Conservation (phyloP, 2,797 vertebrate genomes). For the Pangasius djambal region DNA sequence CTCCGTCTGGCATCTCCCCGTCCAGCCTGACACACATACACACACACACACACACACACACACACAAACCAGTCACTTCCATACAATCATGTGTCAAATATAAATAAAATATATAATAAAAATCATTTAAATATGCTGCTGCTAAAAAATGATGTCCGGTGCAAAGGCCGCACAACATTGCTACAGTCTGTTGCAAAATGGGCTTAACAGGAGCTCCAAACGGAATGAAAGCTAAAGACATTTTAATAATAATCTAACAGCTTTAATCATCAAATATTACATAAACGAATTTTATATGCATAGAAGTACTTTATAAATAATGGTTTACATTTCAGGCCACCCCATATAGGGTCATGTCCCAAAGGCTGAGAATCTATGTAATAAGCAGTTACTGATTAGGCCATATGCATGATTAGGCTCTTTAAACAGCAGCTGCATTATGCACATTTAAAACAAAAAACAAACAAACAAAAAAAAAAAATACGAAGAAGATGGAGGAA, state of each 20-base stretch:
- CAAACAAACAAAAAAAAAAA: too few relatives aligned
- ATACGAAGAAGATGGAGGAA: not conserved
- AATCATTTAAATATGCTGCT: not conserved
- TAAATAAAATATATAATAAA: not conserved
- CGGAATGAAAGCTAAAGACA: not conserved
- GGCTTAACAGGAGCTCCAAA: not conserved
- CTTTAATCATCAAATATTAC: not conserved
- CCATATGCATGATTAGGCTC: not conserved
- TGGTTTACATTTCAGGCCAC: not conserved
- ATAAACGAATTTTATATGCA: not conserved
- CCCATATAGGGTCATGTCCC: not conserved
- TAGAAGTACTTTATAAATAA: not conserved
- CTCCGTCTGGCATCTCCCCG: slow-evolving; percentile 89
- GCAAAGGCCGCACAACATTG: not conserved
- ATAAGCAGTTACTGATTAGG: not conserved
- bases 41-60: not conserved
- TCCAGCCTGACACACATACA: slow-evolving; percentile 81
- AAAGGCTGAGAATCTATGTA: not conserved
- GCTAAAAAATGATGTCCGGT: not conserved
- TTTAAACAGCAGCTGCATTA: not conserved
- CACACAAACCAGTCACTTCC: not conserved
- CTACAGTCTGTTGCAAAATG: not conserved
- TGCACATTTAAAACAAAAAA: not conserved
- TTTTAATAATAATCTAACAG: not conserved
- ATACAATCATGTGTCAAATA: not conserved